phyloP scores from a whole-genome alignment of 2,888 invertebrate genomes.

The Monoplex corrugatus region DNA sequence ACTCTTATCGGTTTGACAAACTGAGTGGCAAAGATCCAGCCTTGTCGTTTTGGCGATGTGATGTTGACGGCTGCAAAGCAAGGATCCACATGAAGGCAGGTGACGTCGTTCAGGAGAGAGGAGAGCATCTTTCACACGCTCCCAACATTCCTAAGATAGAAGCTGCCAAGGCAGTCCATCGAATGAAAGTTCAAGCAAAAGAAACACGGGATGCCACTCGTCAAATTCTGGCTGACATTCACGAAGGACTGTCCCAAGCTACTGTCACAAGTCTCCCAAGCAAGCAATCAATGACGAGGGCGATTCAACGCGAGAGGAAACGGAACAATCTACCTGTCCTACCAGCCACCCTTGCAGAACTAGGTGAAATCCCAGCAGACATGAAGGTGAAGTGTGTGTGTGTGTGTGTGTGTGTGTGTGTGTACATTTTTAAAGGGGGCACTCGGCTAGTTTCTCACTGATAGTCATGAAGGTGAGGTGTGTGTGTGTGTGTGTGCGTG shows the following conservation, averaged over 20 bases:
- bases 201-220: background rate
- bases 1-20: slow-evolving; percentile 4
- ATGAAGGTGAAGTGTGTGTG: slow-evolving; percentile 24
- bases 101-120: background rate
- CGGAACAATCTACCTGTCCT: slow-evolving; percentile 9
- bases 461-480: too few species aligned
- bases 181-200: background rate
- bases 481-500: background rate
- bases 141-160: background rate
- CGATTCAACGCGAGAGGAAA: background rate
- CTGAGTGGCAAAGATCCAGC: slow-evolving; percentile 20
- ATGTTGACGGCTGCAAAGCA: slow-evolving; percentile 4
- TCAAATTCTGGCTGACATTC: slow-evolving; percentile 19
- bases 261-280: slow-evolving; percentile 23
- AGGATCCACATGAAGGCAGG: slow-evolving; percentile 25
- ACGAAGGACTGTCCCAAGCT: slow-evolving; percentile 15
- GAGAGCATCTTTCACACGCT: slow-evolving; percentile 13
- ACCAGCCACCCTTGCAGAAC: slow-evolving; percentile 26
- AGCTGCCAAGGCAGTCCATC: background rate
- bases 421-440: too few species aligned
- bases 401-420: background rate
- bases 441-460: too few species aligned
- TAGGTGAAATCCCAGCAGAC: slow-evolving; percentile 18
- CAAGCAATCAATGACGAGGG: background rate
- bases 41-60: slow-evolving; percentile 6